Evolutionary conservation across 1,140 invertebrate genomes (phyloP).

Genomic region (Aleiodes sp.): DNA sequence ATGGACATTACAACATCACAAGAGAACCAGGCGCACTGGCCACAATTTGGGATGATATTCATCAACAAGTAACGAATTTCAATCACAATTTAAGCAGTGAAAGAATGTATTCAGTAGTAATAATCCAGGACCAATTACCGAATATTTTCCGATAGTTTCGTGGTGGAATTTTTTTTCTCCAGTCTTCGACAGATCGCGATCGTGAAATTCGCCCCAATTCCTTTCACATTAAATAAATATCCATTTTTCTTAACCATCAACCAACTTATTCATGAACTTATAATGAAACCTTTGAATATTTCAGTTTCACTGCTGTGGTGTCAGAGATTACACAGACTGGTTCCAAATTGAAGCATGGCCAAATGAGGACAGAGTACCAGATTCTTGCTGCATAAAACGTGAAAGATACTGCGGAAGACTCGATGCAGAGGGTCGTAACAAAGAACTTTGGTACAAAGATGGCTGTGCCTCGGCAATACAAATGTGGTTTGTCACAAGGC

Average conservation of each 20-base stretch:
- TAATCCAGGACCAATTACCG: too few species aligned
- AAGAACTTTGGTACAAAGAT: slow-evolving; percentile 71
- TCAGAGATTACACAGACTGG: slow-evolving; percentile 84
- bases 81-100: slow-evolving; percentile 5
- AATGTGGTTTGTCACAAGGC: slow-evolving; percentile 74
- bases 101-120: too few species aligned
- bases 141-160: too few species aligned
- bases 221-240: not conserved
- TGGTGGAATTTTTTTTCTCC: too few species aligned
- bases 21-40: slow-evolving; percentile 72
- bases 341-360: slow-evolving; percentile 83
- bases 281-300: slow-evolving; percentile 34
- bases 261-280: not conserved
- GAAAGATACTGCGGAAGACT: slow-evolving; percentile 62
- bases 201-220: too few species aligned
- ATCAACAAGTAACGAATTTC: slow-evolving; percentile 69
- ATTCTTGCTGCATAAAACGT: slow-evolving; percentile 79
- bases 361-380: slow-evolving; percentile 76
- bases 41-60: slow-evolving; percentile 78
- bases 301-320: slow-evolving; percentile 87
- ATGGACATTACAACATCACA: slow-evolving; percentile 74
- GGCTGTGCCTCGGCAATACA: slow-evolving; percentile 77
- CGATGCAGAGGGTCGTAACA: slow-evolving; percentile 64
- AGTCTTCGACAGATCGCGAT: too few species aligned
- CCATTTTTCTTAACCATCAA: not conserved